Evolutionary conservation across 2,888 invertebrate genomes (phyloP), one percentile per base, ranked within the genome.

Genomic region (Melinaea marsaeus): DNA sequence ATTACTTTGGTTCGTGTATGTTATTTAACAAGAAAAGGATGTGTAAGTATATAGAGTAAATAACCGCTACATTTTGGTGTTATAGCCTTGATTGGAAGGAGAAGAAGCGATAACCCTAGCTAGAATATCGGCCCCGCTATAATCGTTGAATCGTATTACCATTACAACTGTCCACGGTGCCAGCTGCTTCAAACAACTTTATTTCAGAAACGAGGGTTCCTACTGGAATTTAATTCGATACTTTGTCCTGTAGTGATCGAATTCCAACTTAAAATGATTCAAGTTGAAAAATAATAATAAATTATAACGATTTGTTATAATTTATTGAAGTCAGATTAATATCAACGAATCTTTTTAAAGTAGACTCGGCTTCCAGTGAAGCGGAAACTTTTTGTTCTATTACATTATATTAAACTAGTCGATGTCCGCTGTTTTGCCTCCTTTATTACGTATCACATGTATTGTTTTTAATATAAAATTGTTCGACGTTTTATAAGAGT

Each of bases 111-210:
- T 66, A 68, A 60, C 69, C 70, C 69, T 71, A 79, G 51, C 60
- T 60, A 51, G 60, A 65, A 69, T 67, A 82, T 79, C 79, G 80
- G 78, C 76, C 72, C 75, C 73, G 81, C 86, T 77, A 86, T 89
- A 88, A 88, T 85, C 87, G 86, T 88, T 84, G 87, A 88, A 88
- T 88, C 80, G 86, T 86, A 88, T 88, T 88, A 88, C 86, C 88
- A 84, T 88, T 87, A 88, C 87, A 83, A 88, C 83, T 86, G 88
- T 85, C 87, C 87, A 80, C 83, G 83, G 74, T 81, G 83, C 79
- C 89, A 87, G 86, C 83, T 88, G 88, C 76, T 81, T 79, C 80
- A 75, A 88, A 88, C 86, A 88, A 88, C 88, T 88, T 88, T 85
- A 88, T 87, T 84, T 81, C 80, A 69, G 71, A 60, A 66, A 70